A percentile compares a stretch with the other conserved stretches of the same genome.
These are phyloP conservation scores for Hemiscyllium ocellatum DNA, from an alignment of 2,113 vertebrate genomes.

Conservation along the genomic window DNA sequence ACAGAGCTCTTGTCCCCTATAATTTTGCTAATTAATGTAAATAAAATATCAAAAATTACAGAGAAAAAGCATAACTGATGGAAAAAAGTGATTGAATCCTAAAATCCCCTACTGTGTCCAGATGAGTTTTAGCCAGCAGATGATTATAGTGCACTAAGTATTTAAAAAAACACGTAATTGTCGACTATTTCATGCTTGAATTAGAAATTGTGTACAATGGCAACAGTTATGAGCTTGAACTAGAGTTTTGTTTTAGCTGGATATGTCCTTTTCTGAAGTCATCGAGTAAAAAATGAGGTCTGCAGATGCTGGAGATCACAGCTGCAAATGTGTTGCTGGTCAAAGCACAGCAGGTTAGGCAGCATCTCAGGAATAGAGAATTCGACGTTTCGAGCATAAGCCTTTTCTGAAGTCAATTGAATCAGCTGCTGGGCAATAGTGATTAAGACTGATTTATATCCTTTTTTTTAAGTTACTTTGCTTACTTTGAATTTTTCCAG, in stretches of 20 bases:
- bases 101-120: background rate
- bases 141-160: background rate
- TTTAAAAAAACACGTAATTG: background rate
- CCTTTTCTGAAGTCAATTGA: background rate
- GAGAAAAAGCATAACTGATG: background rate
- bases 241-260: background rate
- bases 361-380: no score
- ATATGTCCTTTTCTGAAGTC: background rate
- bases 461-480: no score
- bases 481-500: background rate
- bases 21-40: background rate
- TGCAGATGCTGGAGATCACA: no score
- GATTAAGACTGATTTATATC: background rate
- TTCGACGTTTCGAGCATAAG: no score
- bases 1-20: background rate
- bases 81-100: background rate
- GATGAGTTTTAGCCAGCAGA: background rate
- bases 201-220: background rate
- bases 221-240: background rate
- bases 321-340: no score
- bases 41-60: background rate
- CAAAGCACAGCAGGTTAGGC: no score
- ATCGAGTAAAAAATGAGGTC: no score
- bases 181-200: constrained; percentile 1
- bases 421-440: background rate